Evolutionary conservation across 2,888 invertebrate species (phyloP), one percentile per base, ranked within the genome.

Genomic region (Adelognathus sp.): DNA sequence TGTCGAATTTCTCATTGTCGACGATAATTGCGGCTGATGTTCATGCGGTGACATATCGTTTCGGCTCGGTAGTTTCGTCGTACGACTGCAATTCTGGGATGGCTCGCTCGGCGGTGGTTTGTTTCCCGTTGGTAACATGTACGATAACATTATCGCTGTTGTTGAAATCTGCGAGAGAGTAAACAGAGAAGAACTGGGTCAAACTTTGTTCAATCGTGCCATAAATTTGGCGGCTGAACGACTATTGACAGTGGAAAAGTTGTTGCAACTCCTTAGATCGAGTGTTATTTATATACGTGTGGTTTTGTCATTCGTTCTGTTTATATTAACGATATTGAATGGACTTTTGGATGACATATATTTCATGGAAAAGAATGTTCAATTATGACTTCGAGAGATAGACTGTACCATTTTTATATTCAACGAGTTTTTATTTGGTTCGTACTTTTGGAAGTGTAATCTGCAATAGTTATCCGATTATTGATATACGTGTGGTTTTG

Each of bases 51-150:
- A 80, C 72, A 73, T 50, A 39, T 84, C 82, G 82, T 69, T 76
- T 63, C 73, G 72, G 71, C 73, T 83, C 54, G 82, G 79, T 70
- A 75, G 66, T 74, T 76, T 80, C 41, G 76, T 52, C 56, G 77
- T 24, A 29, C 81, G 81, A 80, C 29, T 80, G 75, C 63, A 80
- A 78, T 81, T 81, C 60, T 84, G 86, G 70, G 83, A 86, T 54
- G 86, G 82, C 44, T 89, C 88, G 74, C 89, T 94, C 83, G 94
- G 93, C 70, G 95, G 95, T 69, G 95, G 95, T 91, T 96, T 96
- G 90, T 96, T 95, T 88, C 95, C 96, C 88, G 95, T 94, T 64
- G 96, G 96, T 86, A 96, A 93, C 95, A 96, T 95, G 90, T 96
- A 96, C 84, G 96, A 96, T 92, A 96, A 93, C 96, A 96, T 96